These are phyloP conservation scores for Eretmochelys imbricata DNA, from an alignment of 2,113 vertebrate genomes.

Conservation along the genomic window DNA sequence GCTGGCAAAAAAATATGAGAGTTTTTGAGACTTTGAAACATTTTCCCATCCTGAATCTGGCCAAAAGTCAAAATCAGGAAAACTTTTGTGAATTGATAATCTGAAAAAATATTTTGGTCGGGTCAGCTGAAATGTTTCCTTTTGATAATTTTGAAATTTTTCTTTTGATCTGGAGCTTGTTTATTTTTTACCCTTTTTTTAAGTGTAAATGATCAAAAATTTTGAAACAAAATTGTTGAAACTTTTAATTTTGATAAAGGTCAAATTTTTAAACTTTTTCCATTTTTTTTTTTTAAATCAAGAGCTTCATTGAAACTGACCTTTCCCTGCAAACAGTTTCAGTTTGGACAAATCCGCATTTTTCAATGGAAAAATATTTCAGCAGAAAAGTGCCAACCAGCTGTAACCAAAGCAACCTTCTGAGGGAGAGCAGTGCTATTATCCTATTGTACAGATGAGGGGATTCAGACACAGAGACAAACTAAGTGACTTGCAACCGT, in stretches of 20 bases:
- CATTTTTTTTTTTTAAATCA: neutral
- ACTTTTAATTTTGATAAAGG: neutral
- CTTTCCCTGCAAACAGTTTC: neutral
- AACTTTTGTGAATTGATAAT: neutral
- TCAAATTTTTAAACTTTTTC: neutral
- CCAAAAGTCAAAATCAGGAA: neutral
- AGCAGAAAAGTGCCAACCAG: neutral
- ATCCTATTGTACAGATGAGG: neutral
- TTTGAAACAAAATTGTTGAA: neutral
- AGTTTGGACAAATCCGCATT: neutral
- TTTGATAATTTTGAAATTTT: neutral
- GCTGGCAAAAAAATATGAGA: neutral
- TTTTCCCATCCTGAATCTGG: neutral
- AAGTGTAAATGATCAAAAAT: too few species aligned
- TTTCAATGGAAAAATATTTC: neutral
- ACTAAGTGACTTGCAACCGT: neutral
- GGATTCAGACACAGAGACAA: neutral
- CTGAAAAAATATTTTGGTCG: neutral
- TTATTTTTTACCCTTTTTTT: neutral
- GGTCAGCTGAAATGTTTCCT: neutral
- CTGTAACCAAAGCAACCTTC: neutral
- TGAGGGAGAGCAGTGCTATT: neutral
- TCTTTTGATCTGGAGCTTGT: neutral
- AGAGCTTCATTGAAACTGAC: neutral
- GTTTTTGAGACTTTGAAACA: neutral